These are phyloP conservation scores for Pao palembangensis DNA, from an alignment of 2,113 vertebrate species.

Conservation along the genomic window DNA sequence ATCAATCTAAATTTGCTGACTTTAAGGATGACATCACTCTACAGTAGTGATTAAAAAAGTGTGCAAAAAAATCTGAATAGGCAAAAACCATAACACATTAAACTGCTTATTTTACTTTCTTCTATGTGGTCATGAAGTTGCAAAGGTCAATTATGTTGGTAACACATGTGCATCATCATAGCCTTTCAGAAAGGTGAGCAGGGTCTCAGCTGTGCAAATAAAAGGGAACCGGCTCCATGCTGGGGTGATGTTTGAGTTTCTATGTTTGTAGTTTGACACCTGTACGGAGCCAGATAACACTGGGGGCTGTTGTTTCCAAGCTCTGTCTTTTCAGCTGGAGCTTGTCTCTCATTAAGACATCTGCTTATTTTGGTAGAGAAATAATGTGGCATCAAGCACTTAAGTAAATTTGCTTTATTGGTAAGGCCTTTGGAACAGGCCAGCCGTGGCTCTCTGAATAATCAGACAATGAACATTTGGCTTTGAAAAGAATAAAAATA, in stretches of 20 bases:
- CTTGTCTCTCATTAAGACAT: slow-evolving; percentile 9
- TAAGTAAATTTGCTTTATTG: slow-evolving; percentile 25
- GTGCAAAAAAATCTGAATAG: no score
- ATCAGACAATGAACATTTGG: slow-evolving; percentile 34
- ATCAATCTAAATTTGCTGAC: no score
- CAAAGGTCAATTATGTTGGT: slow-evolving; percentile 27
- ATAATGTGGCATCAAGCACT: slow-evolving; percentile 21
- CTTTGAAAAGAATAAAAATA: slow-evolving; percentile 47
- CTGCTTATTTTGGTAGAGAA: slow-evolving; percentile 28
- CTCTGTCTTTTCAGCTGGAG: background rate
- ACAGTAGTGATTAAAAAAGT: no score
- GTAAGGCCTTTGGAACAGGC: slow-evolving; percentile 19
- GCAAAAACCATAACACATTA: background rate
- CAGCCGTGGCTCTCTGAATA: slow-evolving; percentile 34
- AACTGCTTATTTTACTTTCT: slow-evolving; percentile 39
- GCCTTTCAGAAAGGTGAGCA: slow-evolving; percentile 29
- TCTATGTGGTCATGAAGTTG: slow-evolving; percentile 41
- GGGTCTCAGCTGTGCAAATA: slow-evolving; percentile 77
- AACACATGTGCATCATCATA: slow-evolving; percentile 37
- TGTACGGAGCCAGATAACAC: slow-evolving; percentile 58
- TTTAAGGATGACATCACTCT: no score
- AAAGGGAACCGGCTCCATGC: slow-evolving; percentile 43
- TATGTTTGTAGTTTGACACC: slow-evolving; percentile 57
- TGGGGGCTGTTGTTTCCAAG: background rate
- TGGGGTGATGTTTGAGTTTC: slow-evolving; percentile 43